Conservation (phyloP, 2,888 invertebrate genomes). For the Andrena fulva region DNA sequence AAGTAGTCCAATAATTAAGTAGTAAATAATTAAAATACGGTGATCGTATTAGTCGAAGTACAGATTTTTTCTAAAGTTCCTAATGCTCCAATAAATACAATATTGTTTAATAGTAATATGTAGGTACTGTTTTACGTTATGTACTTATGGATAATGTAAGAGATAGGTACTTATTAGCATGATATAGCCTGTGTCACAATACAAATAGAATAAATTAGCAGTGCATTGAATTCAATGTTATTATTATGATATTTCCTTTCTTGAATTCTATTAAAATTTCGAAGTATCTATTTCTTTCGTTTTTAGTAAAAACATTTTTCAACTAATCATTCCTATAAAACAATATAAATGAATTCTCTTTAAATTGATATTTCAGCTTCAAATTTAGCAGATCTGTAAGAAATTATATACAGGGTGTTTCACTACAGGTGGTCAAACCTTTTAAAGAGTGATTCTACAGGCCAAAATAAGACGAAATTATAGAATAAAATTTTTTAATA, state of each 20-base stretch:
- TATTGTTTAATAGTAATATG: neutral
- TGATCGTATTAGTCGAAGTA: too few species aligned
- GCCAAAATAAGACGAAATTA: too few species aligned
- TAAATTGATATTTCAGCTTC: neutral
- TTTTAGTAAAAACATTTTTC: neutral
- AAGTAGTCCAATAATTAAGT: too few species aligned
- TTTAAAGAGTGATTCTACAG: too few species aligned
- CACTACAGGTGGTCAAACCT: too few species aligned
- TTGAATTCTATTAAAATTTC: neutral
- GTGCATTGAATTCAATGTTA: neutral
- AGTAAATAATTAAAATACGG: too few species aligned
- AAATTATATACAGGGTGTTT: too few species aligned
- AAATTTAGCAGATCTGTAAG: neutral
- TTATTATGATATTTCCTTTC: neutral
- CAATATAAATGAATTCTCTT: neutral
- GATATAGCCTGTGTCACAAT: neutral
- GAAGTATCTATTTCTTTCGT: neutral
- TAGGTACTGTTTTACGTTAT: neutral
- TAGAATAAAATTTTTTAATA: too few species aligned
- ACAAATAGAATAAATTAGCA: slow-evolving; percentile 17
- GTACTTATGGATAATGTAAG: neutral
- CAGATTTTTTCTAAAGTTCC: too few species aligned
- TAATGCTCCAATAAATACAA: too few species aligned
- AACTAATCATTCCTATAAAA: neutral
- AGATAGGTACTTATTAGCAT: slow-evolving; percentile 25